Base-by-base conservation (phyloP, 2,888 invertebrate genomes). In the Caenorhabditis imperialis region DNA sequence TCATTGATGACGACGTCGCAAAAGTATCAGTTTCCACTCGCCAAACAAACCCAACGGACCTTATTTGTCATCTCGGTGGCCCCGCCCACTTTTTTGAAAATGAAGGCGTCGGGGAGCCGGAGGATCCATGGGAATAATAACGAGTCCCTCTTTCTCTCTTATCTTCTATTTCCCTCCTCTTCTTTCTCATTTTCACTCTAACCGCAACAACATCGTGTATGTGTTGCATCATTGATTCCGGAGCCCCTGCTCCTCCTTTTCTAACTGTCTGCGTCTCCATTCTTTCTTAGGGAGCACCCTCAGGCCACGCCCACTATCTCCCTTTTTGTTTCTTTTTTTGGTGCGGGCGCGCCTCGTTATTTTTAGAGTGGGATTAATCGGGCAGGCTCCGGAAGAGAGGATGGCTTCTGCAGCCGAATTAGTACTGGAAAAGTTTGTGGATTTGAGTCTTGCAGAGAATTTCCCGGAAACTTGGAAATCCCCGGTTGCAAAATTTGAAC, bases 141-240 rank as follows among this genome's bases (percentile, higher is more conserved):
- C 50, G 50, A 50, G 50, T 7, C 35, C 12, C 50, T n/a, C 27
- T 47, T 27, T 10, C 47, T 25, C 30, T 30, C 7, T 30, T 30
- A 30, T 30, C 30, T 30, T 30, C 30, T 30, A 7, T 20, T 42
- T 35, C 20, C 20, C 22, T 6, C 27, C 22, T 55, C 42, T 22
- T 10, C 35, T 25, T 57, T 22, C 44, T 35, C 57, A 47, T 58
- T 23, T 58, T 30, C 30, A 30, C 57, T 44, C 47, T 27, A 58
- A 48, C 60, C 50, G 47, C 45, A 63, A 48, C 45, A 63, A 48
- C 47, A 23, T 45, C 35, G 35, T 35, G n/a, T n/a, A n/a, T 53
- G 54, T 57, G 63, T 57, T 63, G 63, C 54, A 63, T 65, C 65
- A 65, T 65, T 65, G 65, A 57, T 65, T 65, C 65, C 38, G 35